phyloP scores from a whole-genome alignment of 2,888 invertebrate species.

The Cataglyphis cursor region DNA sequence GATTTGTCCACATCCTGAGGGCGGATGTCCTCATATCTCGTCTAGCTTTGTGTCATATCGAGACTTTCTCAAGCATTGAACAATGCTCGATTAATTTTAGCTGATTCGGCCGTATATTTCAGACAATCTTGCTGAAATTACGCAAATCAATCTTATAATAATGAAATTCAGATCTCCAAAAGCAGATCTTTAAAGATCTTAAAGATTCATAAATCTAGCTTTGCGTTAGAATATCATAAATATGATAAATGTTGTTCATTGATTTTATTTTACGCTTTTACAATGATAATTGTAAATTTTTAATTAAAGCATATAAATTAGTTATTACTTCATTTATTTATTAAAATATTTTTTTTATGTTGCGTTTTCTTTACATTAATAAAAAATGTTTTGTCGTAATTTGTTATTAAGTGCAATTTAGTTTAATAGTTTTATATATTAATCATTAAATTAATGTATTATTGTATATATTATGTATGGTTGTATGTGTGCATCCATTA shows the following conservation, averaged over 20 bases:
- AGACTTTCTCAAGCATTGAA: conserved; percentile 50
- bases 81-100: conserved; percentile 17
- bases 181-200: neutral
- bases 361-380: neutral
- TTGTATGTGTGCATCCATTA: neutral
- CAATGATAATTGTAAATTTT: neutral
- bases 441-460: no score
- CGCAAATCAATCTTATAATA: neutral
- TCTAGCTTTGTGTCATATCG: conserved; percentile 59
- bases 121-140: conserved; percentile 30
- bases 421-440: neutral
- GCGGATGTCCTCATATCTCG: conserved; percentile 54
- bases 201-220: neutral
- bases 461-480: no score
- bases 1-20: conserved; percentile 68
- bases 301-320: neutral
- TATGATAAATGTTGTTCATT: conserved; percentile 7
- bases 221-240: neutral
- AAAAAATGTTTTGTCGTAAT: neutral
- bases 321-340: neutral
- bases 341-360: neutral
- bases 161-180: conserved; percentile 11
- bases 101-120: conserved; percentile 12
- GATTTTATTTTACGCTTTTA: neutral
- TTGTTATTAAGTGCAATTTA: neutral